A percentile compares a stretch with the other conserved stretches of the same genome.
phyloP scores from a whole-genome alignment of 23 tunicate species.

The Ascidia mentula region DNA sequence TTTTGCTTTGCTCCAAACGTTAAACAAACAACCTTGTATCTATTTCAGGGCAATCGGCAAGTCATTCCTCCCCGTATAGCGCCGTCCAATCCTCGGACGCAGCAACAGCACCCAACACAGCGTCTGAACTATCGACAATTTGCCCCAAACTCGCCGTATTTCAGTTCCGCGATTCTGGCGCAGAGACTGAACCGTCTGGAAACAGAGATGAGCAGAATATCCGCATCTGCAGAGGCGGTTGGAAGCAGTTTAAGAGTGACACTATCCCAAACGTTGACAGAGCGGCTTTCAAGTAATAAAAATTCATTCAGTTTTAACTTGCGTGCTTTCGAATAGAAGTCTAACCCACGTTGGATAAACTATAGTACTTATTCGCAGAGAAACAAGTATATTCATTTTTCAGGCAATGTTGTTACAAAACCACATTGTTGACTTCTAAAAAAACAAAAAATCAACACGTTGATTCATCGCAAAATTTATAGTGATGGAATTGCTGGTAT shows the following conservation, averaged over 20 bases:
- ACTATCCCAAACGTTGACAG: constrained; percentile 6
- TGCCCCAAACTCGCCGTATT: not conserved
- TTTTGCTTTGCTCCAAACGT: too few species aligned
- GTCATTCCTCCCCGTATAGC: not conserved
- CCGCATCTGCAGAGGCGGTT: constrained; percentile 20
- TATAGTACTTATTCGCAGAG: too few species aligned
- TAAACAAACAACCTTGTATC: not conserved
- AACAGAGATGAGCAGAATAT: constrained; percentile 23
- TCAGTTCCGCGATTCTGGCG: constrained; percentile 19
- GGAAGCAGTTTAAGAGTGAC: constrained; percentile 26
- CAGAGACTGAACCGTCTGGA: constrained; percentile 19
- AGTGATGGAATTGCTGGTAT: too few species aligned
- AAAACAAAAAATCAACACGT: too few species aligned
- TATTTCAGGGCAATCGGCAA: not conserved
- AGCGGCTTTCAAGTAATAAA: constrained; percentile 31
- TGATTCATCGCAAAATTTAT: too few species aligned
- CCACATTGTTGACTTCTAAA: too few species aligned
- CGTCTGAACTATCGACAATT: not conserved
- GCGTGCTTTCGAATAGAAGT: too few species aligned
- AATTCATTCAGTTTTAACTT: too few species aligned
- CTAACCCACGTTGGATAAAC: too few species aligned
- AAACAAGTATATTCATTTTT: too few species aligned
- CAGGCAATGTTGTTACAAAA: too few species aligned
- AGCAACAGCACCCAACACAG: not conserved
- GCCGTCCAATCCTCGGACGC: not conserved